These are phyloP conservation scores for human DNA, from an alignment of 2,113 vertebrate species.

Conservation along the genomic window DNA sequence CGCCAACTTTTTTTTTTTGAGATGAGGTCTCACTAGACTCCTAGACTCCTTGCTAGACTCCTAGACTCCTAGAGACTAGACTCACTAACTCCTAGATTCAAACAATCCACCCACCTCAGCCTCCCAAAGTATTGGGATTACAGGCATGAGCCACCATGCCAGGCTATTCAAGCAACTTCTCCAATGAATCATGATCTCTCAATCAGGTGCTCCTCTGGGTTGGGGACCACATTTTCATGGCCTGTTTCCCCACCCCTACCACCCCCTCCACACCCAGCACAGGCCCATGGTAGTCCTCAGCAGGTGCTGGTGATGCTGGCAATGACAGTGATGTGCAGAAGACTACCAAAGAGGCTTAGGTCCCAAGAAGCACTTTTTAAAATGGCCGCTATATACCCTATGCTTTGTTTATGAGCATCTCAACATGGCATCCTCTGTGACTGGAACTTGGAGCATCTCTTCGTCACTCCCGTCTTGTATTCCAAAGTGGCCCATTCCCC, in stretches of 20 bases:
- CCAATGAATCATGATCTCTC: not conserved
- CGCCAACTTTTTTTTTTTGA: too few species aligned
- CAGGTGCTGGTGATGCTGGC: too few species aligned
- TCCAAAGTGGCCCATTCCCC: not conserved
- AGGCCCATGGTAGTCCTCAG: not conserved
- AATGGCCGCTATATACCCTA: not conserved
- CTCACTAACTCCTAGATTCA: too few species aligned
- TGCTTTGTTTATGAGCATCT: not conserved
- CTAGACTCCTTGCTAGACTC: too few species aligned
- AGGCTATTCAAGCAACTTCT: too few species aligned
- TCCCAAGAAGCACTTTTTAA: not conserved
- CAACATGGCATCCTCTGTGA: not conserved
- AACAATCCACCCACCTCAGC: too few species aligned
- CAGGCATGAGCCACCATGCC: too few species aligned
- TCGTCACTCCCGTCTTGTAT: not conserved
- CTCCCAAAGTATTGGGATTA: too few species aligned
- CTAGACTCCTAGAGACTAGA: too few species aligned
- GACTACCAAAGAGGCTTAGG: not conserved
- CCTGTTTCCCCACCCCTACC: too few species aligned
- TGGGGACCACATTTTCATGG: fast-evolving
- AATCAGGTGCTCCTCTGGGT: fast-evolving
- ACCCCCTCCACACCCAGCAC: too few species aligned
- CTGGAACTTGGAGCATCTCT: not conserved
- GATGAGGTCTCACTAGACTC: too few species aligned
- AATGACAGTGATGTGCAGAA: not conserved